Evolutionary conservation across 2,113 vertebrate species (phyloP).

Genomic region (Helogale parvula): DNA sequence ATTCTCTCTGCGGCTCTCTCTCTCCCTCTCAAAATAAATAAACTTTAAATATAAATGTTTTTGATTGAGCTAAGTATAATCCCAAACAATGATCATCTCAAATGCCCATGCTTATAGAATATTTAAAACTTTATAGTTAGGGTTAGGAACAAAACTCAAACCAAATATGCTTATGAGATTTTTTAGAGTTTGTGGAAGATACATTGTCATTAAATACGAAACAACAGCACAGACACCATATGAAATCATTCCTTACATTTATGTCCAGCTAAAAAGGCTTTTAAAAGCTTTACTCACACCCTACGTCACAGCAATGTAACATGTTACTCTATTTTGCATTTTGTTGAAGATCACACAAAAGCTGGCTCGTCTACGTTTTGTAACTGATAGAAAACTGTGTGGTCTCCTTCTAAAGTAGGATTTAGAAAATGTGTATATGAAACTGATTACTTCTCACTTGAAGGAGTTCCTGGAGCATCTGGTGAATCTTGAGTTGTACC

Average conservation of each 20-base stretch:
- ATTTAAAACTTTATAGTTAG: neutral
- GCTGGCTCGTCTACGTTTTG: slow-evolving; percentile 16
- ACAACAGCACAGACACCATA: neutral
- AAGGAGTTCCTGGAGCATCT: neutral
- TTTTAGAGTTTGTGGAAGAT: neutral
- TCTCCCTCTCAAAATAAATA: too few species aligned
- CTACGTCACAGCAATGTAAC: slow-evolving; percentile 14
- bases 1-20: too few species aligned
- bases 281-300: slow-evolving; percentile 23
- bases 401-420: neutral
- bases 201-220: neutral
- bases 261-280: neutral
- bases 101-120: neutral
- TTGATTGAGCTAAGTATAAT: neutral
- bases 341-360: neutral
- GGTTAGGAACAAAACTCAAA: neutral
- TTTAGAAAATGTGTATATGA: neutral
- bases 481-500: neutral
- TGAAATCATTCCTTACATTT: slow-evolving; percentile 17
- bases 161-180: neutral
- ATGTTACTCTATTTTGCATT: neutral
- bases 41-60: neutral
- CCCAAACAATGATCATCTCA: neutral
- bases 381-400: neutral
- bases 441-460: neutral